phyloP scores from a whole-genome alignment of 2,888 invertebrate genomes.

The Hemistola chrysoprasaria region DNA sequence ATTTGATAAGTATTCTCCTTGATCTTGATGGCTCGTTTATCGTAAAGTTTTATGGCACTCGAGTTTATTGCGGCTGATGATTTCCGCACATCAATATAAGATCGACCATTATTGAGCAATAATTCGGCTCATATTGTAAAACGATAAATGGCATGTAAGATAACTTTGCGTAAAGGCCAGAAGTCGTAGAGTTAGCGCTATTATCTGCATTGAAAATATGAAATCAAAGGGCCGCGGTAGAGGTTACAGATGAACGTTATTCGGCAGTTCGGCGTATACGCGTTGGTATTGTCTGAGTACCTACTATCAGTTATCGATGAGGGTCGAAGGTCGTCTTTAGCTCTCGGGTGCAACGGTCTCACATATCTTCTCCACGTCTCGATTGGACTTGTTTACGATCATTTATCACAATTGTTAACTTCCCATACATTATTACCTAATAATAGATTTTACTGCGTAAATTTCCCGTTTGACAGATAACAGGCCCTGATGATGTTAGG shows the following conservation, averaged over 20 bases:
- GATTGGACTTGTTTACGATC: constrained; percentile 69
- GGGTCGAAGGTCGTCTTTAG: constrained; percentile 58
- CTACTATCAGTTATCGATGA: constrained; percentile 47
- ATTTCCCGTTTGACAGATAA: constrained; percentile 45
- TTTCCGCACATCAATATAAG: constrained; percentile 7
- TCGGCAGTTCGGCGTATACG: constrained; percentile 49
- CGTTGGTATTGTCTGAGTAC: constrained; percentile 35
- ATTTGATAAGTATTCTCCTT: constrained; percentile 42
- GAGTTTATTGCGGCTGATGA: constrained; percentile 14
- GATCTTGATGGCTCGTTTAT: constrained; percentile 24
- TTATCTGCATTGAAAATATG: constrained; percentile 25
- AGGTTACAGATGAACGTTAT: constrained; percentile 27
- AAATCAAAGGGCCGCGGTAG: constrained; percentile 37
- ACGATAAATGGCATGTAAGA: constrained; percentile 16
- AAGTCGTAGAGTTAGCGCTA: constrained; percentile 6
- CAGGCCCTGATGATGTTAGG: constrained; percentile 21
- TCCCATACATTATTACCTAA: constrained; percentile 56
- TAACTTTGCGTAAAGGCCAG: constrained; percentile 21
- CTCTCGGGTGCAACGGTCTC: constrained; percentile 64
- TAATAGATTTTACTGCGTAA: constrained; percentile 62
- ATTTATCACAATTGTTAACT: constrained; percentile 58
- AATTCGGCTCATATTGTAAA: constrained; percentile 16
- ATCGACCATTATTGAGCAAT: constrained; percentile 19
- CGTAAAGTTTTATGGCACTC: constrained; percentile 21
- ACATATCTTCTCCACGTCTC: constrained; percentile 58